A percentile compares a stretch with the other conserved stretches of the same genome.
Conservation (phyloP, 1,140 invertebrate species). For the Sitodiplosis mosellana region DNA sequence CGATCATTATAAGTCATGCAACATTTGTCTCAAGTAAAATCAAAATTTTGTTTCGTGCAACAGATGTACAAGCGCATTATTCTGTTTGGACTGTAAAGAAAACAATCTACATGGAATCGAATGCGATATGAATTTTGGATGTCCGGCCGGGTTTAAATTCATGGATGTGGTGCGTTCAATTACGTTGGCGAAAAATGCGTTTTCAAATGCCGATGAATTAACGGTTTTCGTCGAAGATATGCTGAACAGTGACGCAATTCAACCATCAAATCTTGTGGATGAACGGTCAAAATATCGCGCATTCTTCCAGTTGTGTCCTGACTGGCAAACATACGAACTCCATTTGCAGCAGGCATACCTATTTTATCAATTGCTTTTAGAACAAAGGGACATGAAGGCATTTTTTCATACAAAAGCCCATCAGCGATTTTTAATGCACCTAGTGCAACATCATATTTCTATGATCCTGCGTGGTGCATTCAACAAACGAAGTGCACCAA, state of each 20-base stretch:
- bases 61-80: constrained; percentile 40
- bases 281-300: constrained; percentile 48
- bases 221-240: constrained; percentile 28
- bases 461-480: constrained; percentile 12
- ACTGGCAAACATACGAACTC: constrained; percentile 45
- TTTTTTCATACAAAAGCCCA: background rate
- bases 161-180: constrained; percentile 40
- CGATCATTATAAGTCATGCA: constrained; percentile 49
- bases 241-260: constrained; percentile 30
- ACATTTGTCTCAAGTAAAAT: constrained; percentile 50
- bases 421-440: background rate
- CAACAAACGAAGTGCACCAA: constrained; percentile 4
- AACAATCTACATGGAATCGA: constrained; percentile 39
- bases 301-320: constrained; percentile 40
- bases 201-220: constrained; percentile 28
- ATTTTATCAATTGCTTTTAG: constrained; percentile 24
- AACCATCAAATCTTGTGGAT: constrained; percentile 23
- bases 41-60: constrained; percentile 46
- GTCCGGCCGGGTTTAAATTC: constrained; percentile 37
- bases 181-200: constrained; percentile 30
- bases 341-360: constrained; percentile 47
- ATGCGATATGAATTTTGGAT: constrained; percentile 41
- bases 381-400: background rate
- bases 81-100: constrained; percentile 48
- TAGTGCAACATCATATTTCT: background rate